Base-by-base conservation (phyloP, 2,888 invertebrate species). In the Philaethria dido region DNA sequence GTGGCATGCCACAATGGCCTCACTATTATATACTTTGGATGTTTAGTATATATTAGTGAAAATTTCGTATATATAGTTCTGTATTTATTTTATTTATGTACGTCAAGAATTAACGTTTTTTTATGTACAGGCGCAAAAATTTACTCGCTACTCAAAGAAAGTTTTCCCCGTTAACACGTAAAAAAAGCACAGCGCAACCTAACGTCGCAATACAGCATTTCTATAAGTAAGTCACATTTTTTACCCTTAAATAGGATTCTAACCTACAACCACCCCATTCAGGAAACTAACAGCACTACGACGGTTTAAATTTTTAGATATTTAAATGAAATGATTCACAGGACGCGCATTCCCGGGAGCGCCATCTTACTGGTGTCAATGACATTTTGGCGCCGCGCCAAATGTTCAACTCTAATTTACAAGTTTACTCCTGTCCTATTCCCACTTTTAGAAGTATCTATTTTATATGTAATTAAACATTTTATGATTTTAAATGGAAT, bases 361-460 rank as follows among this genome's bases (percentile, higher is more conserved):
- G 72, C 72, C 73, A 69, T 69, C 48, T 62, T 42, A 71, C n/a
- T n/a, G n/a, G 70, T 67, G 78, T 76, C 78, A 69, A 74, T 63
- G 76, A 78, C 79, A 76, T 74, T 75, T 77, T 79, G 79, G 79
- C 78, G 72, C 67, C 71, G 47, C 44, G 76, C 78, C 78, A 78
- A 73, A 70, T 60, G 54, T 42, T 66, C 67, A 72, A 60, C 62
- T 44, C 69, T 66, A 64, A 66, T 68, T 62, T 39, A 60, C 52
- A 52, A 60, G 54, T 42, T 44, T 63, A 59, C 59, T 64, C 29
- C 45, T 29, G 18, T 45, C 9, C 25, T 45, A 25, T 45, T 60
- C 45, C 64, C n/a, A 29, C 48, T 45, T 29, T 29, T 60, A 60
- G 62, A 39, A 50, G 50, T 50, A 39, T 50, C 50, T 50, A 52